Evolutionary conservation across 1,140 invertebrate genomes (phyloP).

Genomic region (Ips typographus): DNA sequence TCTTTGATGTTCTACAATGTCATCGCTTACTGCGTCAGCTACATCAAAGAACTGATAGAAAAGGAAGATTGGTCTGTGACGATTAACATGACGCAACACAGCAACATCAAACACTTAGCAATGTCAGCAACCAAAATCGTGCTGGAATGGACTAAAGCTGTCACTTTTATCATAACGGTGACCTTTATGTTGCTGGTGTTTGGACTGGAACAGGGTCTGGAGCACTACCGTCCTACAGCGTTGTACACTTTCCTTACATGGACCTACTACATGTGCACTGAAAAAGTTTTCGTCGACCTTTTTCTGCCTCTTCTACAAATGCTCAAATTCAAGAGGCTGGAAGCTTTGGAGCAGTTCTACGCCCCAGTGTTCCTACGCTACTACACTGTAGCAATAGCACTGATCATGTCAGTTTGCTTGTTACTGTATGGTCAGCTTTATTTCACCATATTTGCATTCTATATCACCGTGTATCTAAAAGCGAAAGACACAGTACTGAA

Average conservation of each 20-base stretch:
- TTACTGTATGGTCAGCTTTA: slow-evolving; percentile 59
- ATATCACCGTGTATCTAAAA: slow-evolving; percentile 69
- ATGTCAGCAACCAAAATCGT: slow-evolving; percentile 80
- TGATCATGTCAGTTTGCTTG: slow-evolving; percentile 57
- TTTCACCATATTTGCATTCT: slow-evolving; percentile 61
- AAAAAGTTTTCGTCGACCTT: slow-evolving; percentile 68
- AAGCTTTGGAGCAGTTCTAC: slow-evolving; percentile 68
- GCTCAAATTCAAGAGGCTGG: slow-evolving; percentile 62
- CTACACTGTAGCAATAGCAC: slow-evolving; percentile 59
- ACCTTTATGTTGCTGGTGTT: slow-evolving; percentile 75
- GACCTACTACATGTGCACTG: slow-evolving; percentile 71
- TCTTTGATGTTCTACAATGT: slow-evolving; percentile 82
- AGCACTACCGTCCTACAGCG: slow-evolving; percentile 70
- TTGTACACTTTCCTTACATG: slow-evolving; percentile 66
- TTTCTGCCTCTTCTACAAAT: slow-evolving; percentile 60
- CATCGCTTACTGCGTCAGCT: slow-evolving; percentile 72
- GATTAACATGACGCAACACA: slow-evolving; percentile 70
- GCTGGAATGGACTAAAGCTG: slow-evolving; percentile 78
- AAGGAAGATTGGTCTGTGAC: slow-evolving; percentile 77
- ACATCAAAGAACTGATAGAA: slow-evolving; percentile 70
- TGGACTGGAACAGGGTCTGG: slow-evolving; percentile 71
- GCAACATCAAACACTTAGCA: slow-evolving; percentile 73
- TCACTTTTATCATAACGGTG: slow-evolving; percentile 78
- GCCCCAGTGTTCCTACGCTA: slow-evolving; percentile 63
- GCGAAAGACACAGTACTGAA: slow-evolving; percentile 62